Evolutionary conservation across 2,888 invertebrate genomes (phyloP).

Genomic region (Electrophaes corylata): DNA sequence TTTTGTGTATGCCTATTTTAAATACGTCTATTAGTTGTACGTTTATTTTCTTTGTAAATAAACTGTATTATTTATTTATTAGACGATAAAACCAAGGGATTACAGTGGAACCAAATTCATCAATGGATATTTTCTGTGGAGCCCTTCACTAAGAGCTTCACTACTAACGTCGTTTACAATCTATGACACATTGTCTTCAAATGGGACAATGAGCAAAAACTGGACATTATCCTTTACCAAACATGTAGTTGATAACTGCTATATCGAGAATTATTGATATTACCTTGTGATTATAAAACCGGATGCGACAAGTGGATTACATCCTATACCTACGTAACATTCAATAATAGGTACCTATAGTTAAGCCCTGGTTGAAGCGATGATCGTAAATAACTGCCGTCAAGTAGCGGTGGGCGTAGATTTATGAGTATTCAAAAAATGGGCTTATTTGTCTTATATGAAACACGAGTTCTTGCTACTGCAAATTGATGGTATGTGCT

Average conservation of each 20-base stretch:
- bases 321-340: slow-evolving; percentile 31
- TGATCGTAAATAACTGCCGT: not conserved
- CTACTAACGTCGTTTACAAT: slow-evolving; percentile 15
- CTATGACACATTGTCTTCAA: slow-evolving; percentile 24
- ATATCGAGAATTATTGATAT: slow-evolving; percentile 38
- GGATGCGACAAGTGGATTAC: slow-evolving; percentile 54
- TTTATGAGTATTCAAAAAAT: too few relatives aligned
- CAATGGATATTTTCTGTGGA: slow-evolving; percentile 8
- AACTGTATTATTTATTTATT: too few relatives aligned
- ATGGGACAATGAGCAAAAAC: slow-evolving; percentile 32
- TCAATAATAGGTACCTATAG: slow-evolving; percentile 23
- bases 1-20: too few relatives aligned
- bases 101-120: not conserved
- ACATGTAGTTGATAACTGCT: slow-evolving; percentile 35
- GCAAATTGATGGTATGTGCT: too few relatives aligned
- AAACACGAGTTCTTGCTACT: too few relatives aligned
- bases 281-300: slow-evolving; percentile 44
- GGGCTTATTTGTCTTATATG: too few relatives aligned
- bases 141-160: too few relatives aligned
- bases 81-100: too few relatives aligned
- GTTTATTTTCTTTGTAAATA: too few relatives aligned
- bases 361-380: not conserved
- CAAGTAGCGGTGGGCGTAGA: not conserved
- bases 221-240: slow-evolving; percentile 33
- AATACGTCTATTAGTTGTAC: too few relatives aligned